Percentiles rank a stretch among this genome's conserved stretches.
phyloP scores from a whole-genome alignment of 1,140 invertebrate genomes.

The Drosophila funebris region DNA sequence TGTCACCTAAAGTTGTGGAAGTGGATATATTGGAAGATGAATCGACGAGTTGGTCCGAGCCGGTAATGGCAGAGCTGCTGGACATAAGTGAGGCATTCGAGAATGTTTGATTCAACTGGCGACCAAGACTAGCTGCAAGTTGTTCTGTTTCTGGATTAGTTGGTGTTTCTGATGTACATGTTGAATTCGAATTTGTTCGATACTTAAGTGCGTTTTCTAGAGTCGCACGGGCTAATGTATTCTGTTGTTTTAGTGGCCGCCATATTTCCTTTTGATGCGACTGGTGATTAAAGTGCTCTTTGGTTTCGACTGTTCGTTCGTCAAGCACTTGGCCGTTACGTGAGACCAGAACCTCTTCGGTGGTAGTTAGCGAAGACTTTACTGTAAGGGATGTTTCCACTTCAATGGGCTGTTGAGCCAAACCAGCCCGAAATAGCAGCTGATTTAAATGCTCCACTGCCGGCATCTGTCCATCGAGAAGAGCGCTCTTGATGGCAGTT shows the following conservation, averaged over 20 bases:
- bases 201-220: conserved; percentile 69
- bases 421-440: conserved; percentile 88
- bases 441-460: conserved; percentile 90
- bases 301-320: conserved; percentile 89
- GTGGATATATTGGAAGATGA: conserved; percentile 49
- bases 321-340: conserved; percentile 89
- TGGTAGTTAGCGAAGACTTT: conserved; percentile 89
- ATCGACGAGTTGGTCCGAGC: conserved; percentile 56
- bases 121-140: conserved; percentile 32
- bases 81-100: conserved; percentile 70
- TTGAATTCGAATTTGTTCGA: conserved; percentile 58
- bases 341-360: conserved; percentile 89
- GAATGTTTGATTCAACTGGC: conserved; percentile 70
- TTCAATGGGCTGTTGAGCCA: conserved; percentile 88
- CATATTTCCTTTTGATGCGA: conserved; percentile 89
- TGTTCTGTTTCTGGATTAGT: conserved; percentile 44
- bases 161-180: conserved; percentile 51
- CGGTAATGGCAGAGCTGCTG: conserved; percentile 57
- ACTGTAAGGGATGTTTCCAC: conserved; percentile 90
- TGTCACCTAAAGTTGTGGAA: conserved; percentile 64
- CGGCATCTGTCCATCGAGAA: conserved; percentile 89
- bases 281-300: conserved; percentile 89
- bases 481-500: conserved; percentile 88
- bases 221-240: conserved; percentile 46
- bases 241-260: conserved; percentile 85